These are phyloP conservation scores for Synchiropus splendidus DNA, from an alignment of 2,113 vertebrate species.

Conservation along the genomic window DNA sequence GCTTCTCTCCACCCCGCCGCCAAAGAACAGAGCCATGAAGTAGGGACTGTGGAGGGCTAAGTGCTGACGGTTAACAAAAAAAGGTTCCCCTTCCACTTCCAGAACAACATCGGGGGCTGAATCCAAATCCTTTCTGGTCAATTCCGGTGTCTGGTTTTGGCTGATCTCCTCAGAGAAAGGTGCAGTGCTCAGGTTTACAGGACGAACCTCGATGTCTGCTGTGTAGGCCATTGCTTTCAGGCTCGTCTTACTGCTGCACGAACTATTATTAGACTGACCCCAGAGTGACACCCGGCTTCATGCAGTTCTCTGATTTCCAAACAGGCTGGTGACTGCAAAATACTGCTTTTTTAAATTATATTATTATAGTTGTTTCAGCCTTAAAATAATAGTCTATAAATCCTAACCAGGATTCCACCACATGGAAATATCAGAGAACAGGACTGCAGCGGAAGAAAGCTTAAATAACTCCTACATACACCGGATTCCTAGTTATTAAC, in stretches of 20 bases:
- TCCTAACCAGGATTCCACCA: no score
- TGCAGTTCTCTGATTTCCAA: no score
- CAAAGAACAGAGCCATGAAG: conserved; percentile 80
- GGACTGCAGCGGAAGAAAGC: no score
- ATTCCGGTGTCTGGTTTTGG: conserved; percentile 10
- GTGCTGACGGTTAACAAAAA: conserved; percentile 67
- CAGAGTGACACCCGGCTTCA: conserved; percentile 10
- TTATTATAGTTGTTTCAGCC: no score
- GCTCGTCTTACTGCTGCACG: conserved; percentile 6
- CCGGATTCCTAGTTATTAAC: no score
- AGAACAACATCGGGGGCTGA: conserved; percentile 40
- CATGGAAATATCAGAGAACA: no score
- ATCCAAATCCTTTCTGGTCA: conserved; percentile 2
- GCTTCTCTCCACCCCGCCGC: conserved; percentile 66
- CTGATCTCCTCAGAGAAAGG: conserved; percentile 12
- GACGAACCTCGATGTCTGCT: conserved; percentile 12
- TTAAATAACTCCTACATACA: no score
- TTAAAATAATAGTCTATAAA: no score
- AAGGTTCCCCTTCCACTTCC: conserved; percentile 64
- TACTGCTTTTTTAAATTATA: no score
- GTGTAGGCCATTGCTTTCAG: conserved; percentile 45
- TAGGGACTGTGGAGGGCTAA: conserved; percentile 73
- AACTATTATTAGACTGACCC: conserved; percentile 42
- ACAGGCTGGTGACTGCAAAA: no score
- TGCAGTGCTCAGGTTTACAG: not conserved